A percentile compares a stretch with the other conserved stretches of the same genome.
phyloP scores from a whole-genome alignment of 2,888 invertebrate species.

The Nemurella pictetii region DNA sequence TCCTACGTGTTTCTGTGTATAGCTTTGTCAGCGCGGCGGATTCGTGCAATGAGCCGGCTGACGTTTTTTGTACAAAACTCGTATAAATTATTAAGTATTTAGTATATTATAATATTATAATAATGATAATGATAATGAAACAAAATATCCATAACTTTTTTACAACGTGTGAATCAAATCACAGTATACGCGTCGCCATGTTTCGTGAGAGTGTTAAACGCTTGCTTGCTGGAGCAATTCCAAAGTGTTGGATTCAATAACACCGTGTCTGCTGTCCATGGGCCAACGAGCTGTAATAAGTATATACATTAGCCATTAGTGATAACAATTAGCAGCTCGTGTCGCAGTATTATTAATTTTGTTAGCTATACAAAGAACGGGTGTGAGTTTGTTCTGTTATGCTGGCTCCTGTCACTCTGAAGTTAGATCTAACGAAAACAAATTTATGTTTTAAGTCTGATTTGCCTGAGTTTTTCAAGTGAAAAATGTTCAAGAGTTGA shows the following conservation, averaged over 20 bases:
- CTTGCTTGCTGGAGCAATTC: too few relatives aligned
- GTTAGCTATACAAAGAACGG: not conserved
- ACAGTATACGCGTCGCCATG: not conserved
- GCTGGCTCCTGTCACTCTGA: too few relatives aligned
- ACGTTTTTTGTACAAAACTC: not conserved
- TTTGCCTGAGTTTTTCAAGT: too few relatives aligned
- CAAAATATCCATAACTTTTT: not conserved
- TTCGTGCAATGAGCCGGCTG: not conserved
- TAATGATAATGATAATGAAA: too few relatives aligned
- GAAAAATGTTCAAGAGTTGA: too few relatives aligned
- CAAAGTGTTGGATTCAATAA: not conserved
- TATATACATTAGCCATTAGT: not conserved
- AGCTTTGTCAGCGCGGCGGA: not conserved
- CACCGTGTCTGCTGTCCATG: not conserved
- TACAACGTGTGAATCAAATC: not conserved
- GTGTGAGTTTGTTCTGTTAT: not conserved
- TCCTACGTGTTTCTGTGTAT: not conserved
- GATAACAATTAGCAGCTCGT: not conserved
- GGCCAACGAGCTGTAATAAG: not conserved
- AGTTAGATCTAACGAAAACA: too few relatives aligned
- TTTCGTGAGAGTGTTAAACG: not conserved
- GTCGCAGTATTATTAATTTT: not conserved
- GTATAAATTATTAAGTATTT: not conserved
- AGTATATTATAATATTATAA: not conserved
- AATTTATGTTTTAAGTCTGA: too few relatives aligned